These are phyloP conservation scores for Parotocinclus haroldoi DNA, from an alignment of 2,797 vertebrate species.

Conservation along the genomic window DNA sequence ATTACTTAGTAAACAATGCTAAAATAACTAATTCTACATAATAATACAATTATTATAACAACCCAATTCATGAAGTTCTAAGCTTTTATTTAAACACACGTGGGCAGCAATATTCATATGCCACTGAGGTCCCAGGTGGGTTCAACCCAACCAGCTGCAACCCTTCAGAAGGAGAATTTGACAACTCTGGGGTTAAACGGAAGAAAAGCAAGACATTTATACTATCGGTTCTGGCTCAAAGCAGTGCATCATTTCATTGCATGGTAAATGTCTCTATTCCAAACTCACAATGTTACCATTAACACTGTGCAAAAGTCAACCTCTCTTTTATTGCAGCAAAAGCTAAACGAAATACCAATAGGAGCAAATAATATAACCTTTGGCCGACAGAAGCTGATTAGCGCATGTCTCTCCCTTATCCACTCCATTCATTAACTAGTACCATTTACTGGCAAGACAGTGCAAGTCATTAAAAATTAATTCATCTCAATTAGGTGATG, in stretches of 20 bases:
- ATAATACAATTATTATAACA: too few relatives aligned
- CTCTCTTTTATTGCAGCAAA: slow-evolving; percentile 47
- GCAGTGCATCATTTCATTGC: slow-evolving; percentile 13
- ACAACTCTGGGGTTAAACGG: background rate
- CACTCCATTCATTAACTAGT: slow-evolving; percentile 51
- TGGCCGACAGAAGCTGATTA: slow-evolving; percentile 62
- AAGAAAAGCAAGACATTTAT: background rate
- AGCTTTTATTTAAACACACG: too few relatives aligned
- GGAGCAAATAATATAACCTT: slow-evolving; percentile 63
- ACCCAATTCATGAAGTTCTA: too few relatives aligned
- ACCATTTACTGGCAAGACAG: slow-evolving; percentile 46
- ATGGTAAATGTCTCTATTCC: slow-evolving; percentile 2
- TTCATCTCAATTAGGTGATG: slow-evolving; percentile 68
- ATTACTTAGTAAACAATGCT: too few relatives aligned
- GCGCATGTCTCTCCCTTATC: slow-evolving; percentile 28
- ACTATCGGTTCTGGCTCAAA: background rate
- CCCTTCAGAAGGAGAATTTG: background rate
- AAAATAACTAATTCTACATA: too few relatives aligned
- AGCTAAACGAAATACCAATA: slow-evolving; percentile 66
- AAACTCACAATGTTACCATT: slow-evolving; percentile 41
- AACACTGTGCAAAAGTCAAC: slow-evolving; percentile 51
- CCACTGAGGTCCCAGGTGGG: too few relatives aligned
- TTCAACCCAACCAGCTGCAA: background rate
- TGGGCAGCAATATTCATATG: too few relatives aligned
- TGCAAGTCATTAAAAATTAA: slow-evolving; percentile 70